Evolutionary conservation across 2,888 invertebrate species (phyloP).

Genomic region (Melipona beecheii): DNA sequence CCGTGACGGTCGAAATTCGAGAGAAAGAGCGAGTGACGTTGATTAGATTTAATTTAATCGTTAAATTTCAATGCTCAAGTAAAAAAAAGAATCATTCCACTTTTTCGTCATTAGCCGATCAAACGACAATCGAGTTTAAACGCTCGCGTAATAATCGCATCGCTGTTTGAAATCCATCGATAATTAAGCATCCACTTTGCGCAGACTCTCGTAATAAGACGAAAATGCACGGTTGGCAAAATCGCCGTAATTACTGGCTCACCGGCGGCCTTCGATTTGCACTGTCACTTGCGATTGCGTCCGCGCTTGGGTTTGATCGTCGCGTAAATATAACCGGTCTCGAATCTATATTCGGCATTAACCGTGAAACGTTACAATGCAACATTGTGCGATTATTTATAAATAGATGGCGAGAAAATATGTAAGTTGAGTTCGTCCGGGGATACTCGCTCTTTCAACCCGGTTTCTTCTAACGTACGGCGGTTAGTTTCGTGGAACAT

Average conservation of each 20-base stretch:
- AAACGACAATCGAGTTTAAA: conserved; percentile 10
- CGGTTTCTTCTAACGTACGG: conserved; percentile 12
- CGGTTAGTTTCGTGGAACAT: conserved; percentile 4
- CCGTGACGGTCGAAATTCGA: conserved; percentile 1
- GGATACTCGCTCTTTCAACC: conserved; percentile 32
- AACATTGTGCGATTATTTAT: conserved; percentile 25
- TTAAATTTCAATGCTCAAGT: background rate
- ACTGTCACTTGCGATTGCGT: background rate
- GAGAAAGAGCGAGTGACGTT: conserved; percentile 34
- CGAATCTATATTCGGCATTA: conserved; percentile 27
- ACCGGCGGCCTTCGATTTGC: conserved; percentile 4
- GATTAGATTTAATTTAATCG: background rate
- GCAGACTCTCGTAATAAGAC: background rate
- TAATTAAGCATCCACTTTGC: conserved; percentile 28
- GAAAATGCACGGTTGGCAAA: conserved; percentile 3
- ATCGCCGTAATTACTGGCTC: conserved; percentile 20
- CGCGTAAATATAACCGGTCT: conserved; percentile 22
- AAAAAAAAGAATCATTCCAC: background rate
- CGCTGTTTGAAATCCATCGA: conserved; percentile 15
- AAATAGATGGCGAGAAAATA: conserved; percentile 31
- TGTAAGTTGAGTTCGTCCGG: background rate
- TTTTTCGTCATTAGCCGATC: background rate
- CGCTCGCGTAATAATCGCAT: background rate
- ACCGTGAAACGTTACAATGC: conserved; percentile 32
- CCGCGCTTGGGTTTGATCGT: conserved; percentile 2